phyloP scores from a whole-genome alignment of 2,888 invertebrate species.

The Pycnomerus fuliginosus region DNA sequence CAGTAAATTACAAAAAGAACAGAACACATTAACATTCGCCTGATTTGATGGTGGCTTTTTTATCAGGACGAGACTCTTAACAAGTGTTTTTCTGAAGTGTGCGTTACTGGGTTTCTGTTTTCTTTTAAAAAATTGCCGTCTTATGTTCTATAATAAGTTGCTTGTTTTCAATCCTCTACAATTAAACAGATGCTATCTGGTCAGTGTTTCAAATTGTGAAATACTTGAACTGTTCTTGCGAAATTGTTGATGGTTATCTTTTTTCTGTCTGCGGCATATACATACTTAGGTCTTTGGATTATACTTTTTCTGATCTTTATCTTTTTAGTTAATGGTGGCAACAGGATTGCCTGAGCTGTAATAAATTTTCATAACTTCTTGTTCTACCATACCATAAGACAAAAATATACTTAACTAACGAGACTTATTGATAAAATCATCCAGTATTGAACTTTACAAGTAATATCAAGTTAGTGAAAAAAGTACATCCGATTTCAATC shows the following conservation, averaged over 20 bases:
- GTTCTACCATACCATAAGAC: no score
- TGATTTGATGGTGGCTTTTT: no score
- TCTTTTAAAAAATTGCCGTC: slow-evolving; percentile 31
- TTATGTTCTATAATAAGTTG: slow-evolving; percentile 34
- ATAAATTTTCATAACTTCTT: no score
- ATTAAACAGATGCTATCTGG: slow-evolving; percentile 36
- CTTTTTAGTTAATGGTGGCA: no score
- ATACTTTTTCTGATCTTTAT: background rate
- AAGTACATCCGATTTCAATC: slow-evolving; percentile 28
- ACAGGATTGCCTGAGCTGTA: no score
- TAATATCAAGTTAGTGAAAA: slow-evolving; percentile 20
- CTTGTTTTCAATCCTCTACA: slow-evolving; percentile 37
- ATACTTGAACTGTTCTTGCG: slow-evolving; percentile 16
- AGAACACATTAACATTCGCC: no score
- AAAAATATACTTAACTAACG: no score
- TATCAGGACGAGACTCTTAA: slow-evolving; percentile 8
- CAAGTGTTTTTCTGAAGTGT: slow-evolving; percentile 34
- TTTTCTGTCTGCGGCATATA: slow-evolving; percentile 10
- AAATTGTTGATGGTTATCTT: slow-evolving; percentile 15
- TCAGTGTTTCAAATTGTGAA: slow-evolving; percentile 27
- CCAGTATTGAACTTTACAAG: no score
- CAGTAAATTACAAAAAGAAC: no score
- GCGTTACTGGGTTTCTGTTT: slow-evolving; percentile 32
- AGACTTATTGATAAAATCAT: no score
- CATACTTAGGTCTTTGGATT: background rate